Percentiles rank a stretch among this genome's conserved stretches.
Evolutionary conservation across 2,113 vertebrate species (phyloP).

Genomic region (Carlito syrichta): DNA sequence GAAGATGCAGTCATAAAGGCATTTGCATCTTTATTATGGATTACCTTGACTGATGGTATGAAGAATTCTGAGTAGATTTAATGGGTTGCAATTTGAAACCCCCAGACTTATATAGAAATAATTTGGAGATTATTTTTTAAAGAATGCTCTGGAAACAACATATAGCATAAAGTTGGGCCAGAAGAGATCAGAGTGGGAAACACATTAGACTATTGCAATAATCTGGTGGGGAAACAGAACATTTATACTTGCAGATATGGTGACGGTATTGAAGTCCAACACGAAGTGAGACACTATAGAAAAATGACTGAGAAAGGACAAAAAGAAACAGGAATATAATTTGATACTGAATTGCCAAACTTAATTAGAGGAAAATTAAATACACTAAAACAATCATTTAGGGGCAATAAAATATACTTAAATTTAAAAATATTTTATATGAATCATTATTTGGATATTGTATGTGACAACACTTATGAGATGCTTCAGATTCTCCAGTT

Average conservation of each 20-base stretch:
- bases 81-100: accelerated
- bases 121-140: not conserved
- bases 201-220: not conserved
- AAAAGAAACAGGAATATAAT: not conserved
- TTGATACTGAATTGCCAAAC: not conserved
- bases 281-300: not conserved
- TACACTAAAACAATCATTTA: not conserved
- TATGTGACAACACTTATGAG: not conserved
- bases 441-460: not conserved
- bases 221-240: not conserved
- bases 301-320: not conserved
- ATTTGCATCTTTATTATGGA: accelerated
- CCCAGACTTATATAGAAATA: not conserved
- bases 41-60: not conserved
- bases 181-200: not conserved
- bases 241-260: accelerated
- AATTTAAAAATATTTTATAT: not conserved
- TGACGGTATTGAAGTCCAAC: not conserved
- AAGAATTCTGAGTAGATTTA: not conserved
- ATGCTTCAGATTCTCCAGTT: not conserved
- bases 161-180: accelerated
- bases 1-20: not conserved
- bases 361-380: not conserved
- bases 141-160: not conserved
- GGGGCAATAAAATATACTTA: not conserved